Conservation (phyloP, 2,888 invertebrate species). For the Drosophila recens region DNA sequence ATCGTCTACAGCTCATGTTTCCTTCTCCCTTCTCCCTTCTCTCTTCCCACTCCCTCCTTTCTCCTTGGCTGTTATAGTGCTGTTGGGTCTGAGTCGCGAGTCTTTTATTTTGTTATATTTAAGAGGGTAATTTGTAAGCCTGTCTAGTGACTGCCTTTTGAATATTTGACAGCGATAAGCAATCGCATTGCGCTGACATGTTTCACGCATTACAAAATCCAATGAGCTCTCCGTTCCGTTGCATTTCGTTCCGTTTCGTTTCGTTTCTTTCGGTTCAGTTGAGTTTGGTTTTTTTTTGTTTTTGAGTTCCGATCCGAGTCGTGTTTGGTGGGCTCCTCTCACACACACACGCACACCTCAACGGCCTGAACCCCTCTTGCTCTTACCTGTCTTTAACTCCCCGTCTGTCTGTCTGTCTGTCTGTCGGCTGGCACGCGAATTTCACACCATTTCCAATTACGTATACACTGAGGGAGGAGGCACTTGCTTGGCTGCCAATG, state of each 20-base stretch:
- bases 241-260: slow-evolving; percentile 11
- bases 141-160: slow-evolving; percentile 65
- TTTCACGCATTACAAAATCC: slow-evolving; percentile 82
- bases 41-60: not conserved
- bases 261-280: slow-evolving; percentile 6
- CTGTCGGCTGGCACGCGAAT: slow-evolving; percentile 70
- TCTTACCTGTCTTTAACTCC: not conserved
- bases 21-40: not conserved
- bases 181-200: slow-evolving; percentile 82
- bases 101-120: slow-evolving; percentile 73
- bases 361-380: not conserved
- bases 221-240: slow-evolving; percentile 42
- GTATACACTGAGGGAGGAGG: slow-evolving; percentile 29
- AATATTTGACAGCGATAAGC: slow-evolving; percentile 81
- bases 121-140: slow-evolving; percentile 78
- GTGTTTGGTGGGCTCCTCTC: slow-evolving; percentile 52
- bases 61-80: not conserved
- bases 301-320: slow-evolving; percentile 35
- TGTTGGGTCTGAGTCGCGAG: slow-evolving; percentile 26
- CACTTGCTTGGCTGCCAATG: slow-evolving; percentile 69
- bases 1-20: not conserved
- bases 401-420: slow-evolving; percentile 9
- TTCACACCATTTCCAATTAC: slow-evolving; percentile 81
- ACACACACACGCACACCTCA: slow-evolving; percentile 18
- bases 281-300: slow-evolving; percentile 6